These are phyloP conservation scores for Brachypterus glaber DNA, from an alignment of 2,888 invertebrate genomes.

Conservation along the genomic window DNA sequence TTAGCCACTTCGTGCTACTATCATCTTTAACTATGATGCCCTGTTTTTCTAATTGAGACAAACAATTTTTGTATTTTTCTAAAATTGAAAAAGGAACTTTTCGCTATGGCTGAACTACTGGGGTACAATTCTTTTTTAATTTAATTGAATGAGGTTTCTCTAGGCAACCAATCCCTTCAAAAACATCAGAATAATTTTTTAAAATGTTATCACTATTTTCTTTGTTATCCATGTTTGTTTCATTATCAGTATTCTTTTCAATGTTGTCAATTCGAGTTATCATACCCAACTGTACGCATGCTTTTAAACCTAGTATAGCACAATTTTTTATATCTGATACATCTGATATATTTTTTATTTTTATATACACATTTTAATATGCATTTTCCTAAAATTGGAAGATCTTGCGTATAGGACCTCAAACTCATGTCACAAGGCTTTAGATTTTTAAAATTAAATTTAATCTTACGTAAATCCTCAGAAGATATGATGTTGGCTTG, in stretches of 20 bases:
- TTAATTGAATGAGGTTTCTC: slow-evolving; percentile 16
- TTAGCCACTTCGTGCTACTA: slow-evolving; percentile 8
- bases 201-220: slow-evolving; percentile 5
- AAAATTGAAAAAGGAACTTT: slow-evolving; percentile 15
- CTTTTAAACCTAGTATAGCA: slow-evolving; percentile 10
- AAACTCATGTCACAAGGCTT: too few species aligned
- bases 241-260: slow-evolving; percentile 10
- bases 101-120: slow-evolving; percentile 10
- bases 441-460: too few species aligned
- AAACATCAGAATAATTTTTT: slow-evolving; percentile 14
- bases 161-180: slow-evolving; percentile 18
- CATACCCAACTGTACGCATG: slow-evolving; percentile 12
- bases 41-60: slow-evolving; percentile 11
- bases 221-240: too few species aligned
- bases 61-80: slow-evolving; percentile 12
- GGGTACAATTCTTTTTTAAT: slow-evolving; percentile 16
- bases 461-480: too few species aligned
- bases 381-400: slow-evolving; percentile 12
- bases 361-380: slow-evolving; percentile 11
- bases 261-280: slow-evolving; percentile 7
- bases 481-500: too few species aligned
- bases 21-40: slow-evolving; percentile 8
- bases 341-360: slow-evolving; percentile 7
- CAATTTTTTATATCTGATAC: slow-evolving; percentile 9
- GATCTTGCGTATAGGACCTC: slow-evolving; percentile 12